A percentile compares a stretch with the other conserved stretches of the same genome.
These are phyloP conservation scores for Hirtodrosophila alboralis DNA, from an alignment of 2,888 invertebrate species.

Conservation along the genomic window DNA sequence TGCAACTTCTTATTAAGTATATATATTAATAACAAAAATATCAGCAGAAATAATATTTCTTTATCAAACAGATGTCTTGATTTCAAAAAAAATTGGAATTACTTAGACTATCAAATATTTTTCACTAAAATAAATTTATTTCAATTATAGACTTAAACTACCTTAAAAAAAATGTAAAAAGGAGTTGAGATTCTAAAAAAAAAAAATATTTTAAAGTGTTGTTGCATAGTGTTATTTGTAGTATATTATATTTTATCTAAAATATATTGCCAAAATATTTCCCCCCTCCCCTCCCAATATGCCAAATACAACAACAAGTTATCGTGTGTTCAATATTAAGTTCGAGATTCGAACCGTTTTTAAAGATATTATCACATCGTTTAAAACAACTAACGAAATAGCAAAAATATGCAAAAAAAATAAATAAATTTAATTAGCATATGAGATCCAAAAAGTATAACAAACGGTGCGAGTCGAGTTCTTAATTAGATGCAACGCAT, in stretches of 20 bases:
- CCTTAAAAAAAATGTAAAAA: background rate
- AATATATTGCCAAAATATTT: slow-evolving; percentile 20
- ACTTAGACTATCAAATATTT: no score
- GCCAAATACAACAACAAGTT: slow-evolving; percentile 42
- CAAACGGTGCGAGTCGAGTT: slow-evolving; percentile 47
- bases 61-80: slow-evolving; percentile 29
- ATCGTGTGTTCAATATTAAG: slow-evolving; percentile 28
- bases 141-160: background rate
- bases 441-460: slow-evolving; percentile 48
- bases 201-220: background rate
- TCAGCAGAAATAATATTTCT: no score
- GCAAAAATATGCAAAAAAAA: slow-evolving; percentile 65
- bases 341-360: slow-evolving; percentile 56
- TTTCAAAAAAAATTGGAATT: no score
- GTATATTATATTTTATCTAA: no score
- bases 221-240: slow-evolving; percentile 44
- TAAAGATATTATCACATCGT: slow-evolving; percentile 76
- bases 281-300: slow-evolving; percentile 39
- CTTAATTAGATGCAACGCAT: slow-evolving; percentile 65
- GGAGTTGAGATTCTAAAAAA: background rate
- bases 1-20: no score
- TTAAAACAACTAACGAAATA: slow-evolving; percentile 77
- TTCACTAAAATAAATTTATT: no score
- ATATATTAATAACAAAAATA: no score
- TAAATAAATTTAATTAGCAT: slow-evolving; percentile 50